Percentiles rank a stretch among this genome's conserved stretches.
Conservation (phyloP, 2,888 invertebrate genomes). For the Flexamia atlantica region DNA sequence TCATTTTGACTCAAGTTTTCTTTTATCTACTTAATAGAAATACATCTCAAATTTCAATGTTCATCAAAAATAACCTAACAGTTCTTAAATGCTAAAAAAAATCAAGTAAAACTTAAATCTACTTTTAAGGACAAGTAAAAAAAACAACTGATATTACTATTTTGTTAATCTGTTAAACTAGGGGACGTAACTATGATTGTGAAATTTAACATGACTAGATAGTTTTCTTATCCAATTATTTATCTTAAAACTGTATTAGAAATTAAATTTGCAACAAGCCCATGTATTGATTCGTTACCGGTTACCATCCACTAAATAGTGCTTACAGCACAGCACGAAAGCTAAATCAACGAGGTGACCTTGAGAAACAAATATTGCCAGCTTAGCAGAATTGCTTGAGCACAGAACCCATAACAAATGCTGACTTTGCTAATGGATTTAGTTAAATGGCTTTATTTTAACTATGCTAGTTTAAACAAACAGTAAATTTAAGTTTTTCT, state of each 20-base stretch:
- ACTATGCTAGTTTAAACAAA: too few species aligned
- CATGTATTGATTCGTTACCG: not conserved
- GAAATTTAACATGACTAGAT: conserved; percentile 19
- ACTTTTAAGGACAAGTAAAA: not conserved
- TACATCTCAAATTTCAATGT: too few species aligned
- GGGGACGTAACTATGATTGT: not conserved
- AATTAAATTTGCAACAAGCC: not conserved
- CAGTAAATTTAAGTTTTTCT: too few species aligned
- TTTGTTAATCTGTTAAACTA: not conserved
- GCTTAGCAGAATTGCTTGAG: too few species aligned
- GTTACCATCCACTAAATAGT: not conserved
- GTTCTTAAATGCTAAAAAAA: not conserved
- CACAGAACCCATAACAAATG: too few species aligned
- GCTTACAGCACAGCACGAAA: not conserved
- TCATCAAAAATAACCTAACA: too few species aligned
- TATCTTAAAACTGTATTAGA: not conserved
- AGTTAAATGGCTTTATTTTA: too few species aligned
- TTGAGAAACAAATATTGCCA: too few species aligned
- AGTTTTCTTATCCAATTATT: not conserved
- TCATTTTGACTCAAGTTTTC: too few species aligned
- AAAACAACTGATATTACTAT: not conserved
- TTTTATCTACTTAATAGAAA: too few species aligned
- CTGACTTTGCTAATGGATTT: too few species aligned
- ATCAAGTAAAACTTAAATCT: not conserved
- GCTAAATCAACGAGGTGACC: not conserved